Percentiles rank a stretch among this genome's conserved stretches.
phyloP scores from a whole-genome alignment of 2,888 invertebrate species.

The Dioctria rufipes region DNA sequence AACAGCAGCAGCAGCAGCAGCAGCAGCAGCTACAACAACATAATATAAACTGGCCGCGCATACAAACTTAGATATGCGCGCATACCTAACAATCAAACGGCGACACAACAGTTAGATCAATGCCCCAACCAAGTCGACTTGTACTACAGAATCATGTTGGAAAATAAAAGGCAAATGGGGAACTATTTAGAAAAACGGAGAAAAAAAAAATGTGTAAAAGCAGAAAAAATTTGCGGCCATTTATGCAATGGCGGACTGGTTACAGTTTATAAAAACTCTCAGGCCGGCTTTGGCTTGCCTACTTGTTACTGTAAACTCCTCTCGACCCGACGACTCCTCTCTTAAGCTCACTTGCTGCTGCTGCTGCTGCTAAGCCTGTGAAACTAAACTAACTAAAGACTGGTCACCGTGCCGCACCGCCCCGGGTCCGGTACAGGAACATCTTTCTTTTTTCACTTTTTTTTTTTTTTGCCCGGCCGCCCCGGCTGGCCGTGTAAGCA shows the following conservation, averaged over 20 bases:
- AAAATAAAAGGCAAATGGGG: slow-evolving; percentile 23
- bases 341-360: too few relatives aligned
- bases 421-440: background rate
- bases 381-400: background rate
- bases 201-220: background rate
- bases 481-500: background rate
- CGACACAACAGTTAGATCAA: slow-evolving; percentile 40
- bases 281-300: background rate
- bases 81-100: background rate
- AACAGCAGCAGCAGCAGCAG: too few relatives aligned
- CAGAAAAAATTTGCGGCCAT: background rate
- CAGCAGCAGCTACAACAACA: too few relatives aligned
- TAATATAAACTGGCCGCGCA: too few relatives aligned
- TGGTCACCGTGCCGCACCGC: background rate
- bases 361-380: background rate
- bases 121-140: background rate
- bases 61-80: too few relatives aligned
- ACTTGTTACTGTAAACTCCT: slow-evolving; percentile 5
- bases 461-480: background rate
- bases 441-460: slow-evolving; percentile 8
- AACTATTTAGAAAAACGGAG: slow-evolving; percentile 12
- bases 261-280: background rate
- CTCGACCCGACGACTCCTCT: background rate
- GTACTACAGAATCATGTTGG: slow-evolving; percentile 16
- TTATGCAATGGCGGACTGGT: slow-evolving; percentile 25